phyloP scores from a whole-genome alignment of 92 coral and sea anemone species.

The Bergia puertoricense region DNA sequence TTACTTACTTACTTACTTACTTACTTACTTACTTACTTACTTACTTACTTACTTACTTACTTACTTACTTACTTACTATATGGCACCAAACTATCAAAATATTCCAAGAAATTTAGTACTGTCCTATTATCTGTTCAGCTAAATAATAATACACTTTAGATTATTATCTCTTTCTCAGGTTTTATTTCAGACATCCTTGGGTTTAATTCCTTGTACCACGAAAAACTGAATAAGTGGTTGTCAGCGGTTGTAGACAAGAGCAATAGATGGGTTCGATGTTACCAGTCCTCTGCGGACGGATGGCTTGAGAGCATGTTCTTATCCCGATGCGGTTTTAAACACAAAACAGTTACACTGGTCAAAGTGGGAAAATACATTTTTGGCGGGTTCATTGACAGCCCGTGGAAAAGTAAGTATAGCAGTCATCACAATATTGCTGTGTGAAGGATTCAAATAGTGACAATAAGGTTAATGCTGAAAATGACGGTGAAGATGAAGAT shows the following conservation, averaged over 20 bases:
- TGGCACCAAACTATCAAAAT: too few species aligned
- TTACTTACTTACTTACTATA: too few species aligned
- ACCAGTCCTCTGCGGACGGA: conserved; percentile 56
- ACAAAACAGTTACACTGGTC: conserved; percentile 60
- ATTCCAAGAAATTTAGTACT: too few species aligned
- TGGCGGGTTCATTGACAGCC: conserved; percentile 68
- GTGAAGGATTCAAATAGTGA: too few species aligned
- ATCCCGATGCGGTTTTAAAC: conserved; percentile 35
- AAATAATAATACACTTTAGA: too few species aligned
- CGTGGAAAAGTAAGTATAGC: conserved; percentile 57
- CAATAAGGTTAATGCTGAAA: too few species aligned
- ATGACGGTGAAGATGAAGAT: too few species aligned
- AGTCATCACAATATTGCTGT: background rate
- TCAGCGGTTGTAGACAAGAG: conserved; percentile 35
- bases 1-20: too few species aligned
- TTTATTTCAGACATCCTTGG: conserved; percentile 66
- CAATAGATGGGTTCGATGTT: conserved; percentile 65
- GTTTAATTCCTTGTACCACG: conserved; percentile 46
- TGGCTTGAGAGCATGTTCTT: conserved; percentile 53
- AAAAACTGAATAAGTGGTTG: conserved; percentile 57
- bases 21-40: too few species aligned
- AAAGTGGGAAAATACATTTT: conserved; percentile 64
- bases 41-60: too few species aligned
- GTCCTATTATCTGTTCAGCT: too few species aligned
- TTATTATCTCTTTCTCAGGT: background rate